phyloP scores from a whole-genome alignment of 2,797 vertebrate species.

The Sebastes minor region DNA sequence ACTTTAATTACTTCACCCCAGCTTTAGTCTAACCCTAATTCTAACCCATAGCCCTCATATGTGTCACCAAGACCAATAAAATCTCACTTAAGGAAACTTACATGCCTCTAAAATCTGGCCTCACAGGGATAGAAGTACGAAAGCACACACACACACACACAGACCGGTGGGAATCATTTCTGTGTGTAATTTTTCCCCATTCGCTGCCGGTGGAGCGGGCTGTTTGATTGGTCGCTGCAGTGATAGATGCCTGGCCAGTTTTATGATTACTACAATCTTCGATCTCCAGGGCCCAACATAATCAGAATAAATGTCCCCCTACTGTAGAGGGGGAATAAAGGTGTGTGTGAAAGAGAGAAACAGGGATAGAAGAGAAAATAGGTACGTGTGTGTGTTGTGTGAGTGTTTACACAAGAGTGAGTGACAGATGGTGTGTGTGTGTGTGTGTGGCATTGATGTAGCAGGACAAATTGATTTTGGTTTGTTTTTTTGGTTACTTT shows the following conservation, averaged over 20 bases:
- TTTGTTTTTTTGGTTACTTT: neutral
- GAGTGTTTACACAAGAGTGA: slow-evolving; percentile 30
- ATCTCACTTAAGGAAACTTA: neutral
- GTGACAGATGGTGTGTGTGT: slow-evolving; percentile 37
- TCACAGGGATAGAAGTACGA: slow-evolving; percentile 27
- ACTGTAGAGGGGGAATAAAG: slow-evolving; percentile 68
- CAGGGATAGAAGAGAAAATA: slow-evolving; percentile 17
- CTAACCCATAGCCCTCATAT: neutral
- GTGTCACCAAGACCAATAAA: neutral
- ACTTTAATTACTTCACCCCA: neutral
- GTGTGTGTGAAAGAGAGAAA: slow-evolving; percentile 54
- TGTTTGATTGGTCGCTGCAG: slow-evolving; percentile 83
- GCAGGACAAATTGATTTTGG: slow-evolving; percentile 35
- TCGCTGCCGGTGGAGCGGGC: slow-evolving; percentile 49
- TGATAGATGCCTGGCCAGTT: slow-evolving; percentile 86
- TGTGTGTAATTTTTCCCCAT: slow-evolving; percentile 74
- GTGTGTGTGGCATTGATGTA: slow-evolving; percentile 23
- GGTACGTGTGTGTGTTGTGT: slow-evolving; percentile 30
- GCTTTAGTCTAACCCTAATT: neutral
- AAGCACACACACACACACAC: slow-evolving; percentile 20
- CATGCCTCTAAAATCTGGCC: slow-evolving; percentile 30
- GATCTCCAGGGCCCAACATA: slow-evolving; percentile 81
- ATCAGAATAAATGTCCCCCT: slow-evolving; percentile 85
- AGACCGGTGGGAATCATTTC: slow-evolving; percentile 66
- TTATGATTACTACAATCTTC: slow-evolving; percentile 86